phyloP scores from a whole-genome alignment of 2,797 vertebrate genomes.

The Acrossocheilus wenchowensis region DNA sequence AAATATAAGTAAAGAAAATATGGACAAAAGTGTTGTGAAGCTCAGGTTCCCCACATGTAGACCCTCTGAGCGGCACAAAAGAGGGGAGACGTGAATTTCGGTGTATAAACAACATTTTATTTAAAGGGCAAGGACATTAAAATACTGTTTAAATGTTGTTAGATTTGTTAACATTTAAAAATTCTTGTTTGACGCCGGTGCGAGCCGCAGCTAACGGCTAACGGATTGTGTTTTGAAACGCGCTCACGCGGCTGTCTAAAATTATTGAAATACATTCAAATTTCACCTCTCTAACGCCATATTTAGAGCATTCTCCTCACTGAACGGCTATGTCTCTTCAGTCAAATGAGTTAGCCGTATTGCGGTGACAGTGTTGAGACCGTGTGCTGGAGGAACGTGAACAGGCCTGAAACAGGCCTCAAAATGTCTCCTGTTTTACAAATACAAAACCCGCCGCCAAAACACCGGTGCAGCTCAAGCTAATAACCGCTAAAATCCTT shows the following conservation, averaged over 20 bases:
- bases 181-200: constrained; percentile 18
- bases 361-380: constrained; percentile 16
- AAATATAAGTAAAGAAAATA: neutral
- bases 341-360: constrained; percentile 5
- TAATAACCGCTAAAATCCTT: neutral
- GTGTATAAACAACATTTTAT: neutral
- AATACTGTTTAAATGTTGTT: neutral
- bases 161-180: neutral
- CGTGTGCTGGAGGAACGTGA: constrained; percentile 43
- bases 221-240: neutral
- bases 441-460: constrained; percentile 72
- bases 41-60: neutral
- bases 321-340: neutral
- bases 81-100: neutral
- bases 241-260: neutral
- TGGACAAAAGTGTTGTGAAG: neutral
- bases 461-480: neutral
- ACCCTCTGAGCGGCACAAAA: no score
- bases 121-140: neutral
- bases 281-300: neutral
- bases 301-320: neutral
- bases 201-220: constrained; percentile 30
- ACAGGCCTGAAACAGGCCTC: constrained; percentile 71
- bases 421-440: constrained; percentile 71
- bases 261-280: neutral